Evolutionary conservation across 2,113 vertebrate genomes (phyloP).

Genomic region (Murina feae): DNA sequence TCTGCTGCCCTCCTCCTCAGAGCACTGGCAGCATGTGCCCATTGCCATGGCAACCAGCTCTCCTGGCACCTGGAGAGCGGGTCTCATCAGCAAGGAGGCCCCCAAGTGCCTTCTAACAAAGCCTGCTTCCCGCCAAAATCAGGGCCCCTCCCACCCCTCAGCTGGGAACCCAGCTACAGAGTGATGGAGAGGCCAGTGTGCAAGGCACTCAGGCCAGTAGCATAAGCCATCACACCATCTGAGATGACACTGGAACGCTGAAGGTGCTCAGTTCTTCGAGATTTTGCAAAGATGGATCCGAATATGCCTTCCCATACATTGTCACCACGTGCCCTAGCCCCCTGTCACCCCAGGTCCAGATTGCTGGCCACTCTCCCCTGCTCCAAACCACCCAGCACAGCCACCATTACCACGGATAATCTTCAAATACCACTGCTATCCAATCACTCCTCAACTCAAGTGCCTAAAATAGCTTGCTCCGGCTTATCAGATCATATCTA

Average conservation of each 20-base stretch:
- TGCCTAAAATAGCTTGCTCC: constrained; percentile 3
- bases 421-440: constrained; percentile 33
- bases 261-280: not conserved
- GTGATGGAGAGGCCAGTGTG: not conserved
- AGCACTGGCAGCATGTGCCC: constrained; percentile 74
- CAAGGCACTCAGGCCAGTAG: accelerated
- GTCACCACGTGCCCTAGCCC: not conserved
- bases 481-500: constrained; percentile 11
- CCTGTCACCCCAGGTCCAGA: not conserved
- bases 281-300: not conserved
- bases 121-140: not conserved
- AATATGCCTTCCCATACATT: not conserved
- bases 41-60: constrained; percentile 58
- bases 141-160: not conserved
- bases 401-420: not conserved
- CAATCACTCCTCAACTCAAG: constrained; percentile 2
- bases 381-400: not conserved
- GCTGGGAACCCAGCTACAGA: not conserved
- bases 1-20: constrained; percentile 70
- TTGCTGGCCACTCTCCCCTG: not conserved
- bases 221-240: not conserved
- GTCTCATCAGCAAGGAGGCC: not conserved
- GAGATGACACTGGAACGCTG: not conserved
- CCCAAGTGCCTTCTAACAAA: not conserved
- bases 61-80: not conserved